Conservation (phyloP, 2,797 vertebrate genomes). For the Parauchenoglanis punctatus region DNA sequence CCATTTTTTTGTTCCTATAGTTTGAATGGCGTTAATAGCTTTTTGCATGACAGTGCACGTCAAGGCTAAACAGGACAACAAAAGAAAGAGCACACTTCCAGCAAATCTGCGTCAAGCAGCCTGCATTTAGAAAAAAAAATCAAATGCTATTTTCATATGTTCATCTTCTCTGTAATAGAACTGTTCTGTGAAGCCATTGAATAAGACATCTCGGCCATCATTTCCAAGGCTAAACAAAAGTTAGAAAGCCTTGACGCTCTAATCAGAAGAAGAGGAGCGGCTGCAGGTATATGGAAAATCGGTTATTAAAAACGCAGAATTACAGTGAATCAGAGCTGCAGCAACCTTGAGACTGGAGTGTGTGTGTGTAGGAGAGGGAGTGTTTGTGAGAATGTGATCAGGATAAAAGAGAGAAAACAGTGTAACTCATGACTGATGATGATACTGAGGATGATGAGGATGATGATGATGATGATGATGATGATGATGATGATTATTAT, state of each 20-base stretch:
- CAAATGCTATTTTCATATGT: neutral
- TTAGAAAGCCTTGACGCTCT: conserved; percentile 31
- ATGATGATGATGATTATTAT: neutral
- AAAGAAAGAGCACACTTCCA: conserved; percentile 20
- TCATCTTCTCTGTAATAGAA: conserved; percentile 4
- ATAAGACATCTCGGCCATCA: neutral
- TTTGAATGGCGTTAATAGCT: neutral
- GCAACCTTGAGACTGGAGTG: neutral
- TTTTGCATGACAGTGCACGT: conserved; percentile 1
- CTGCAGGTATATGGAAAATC: neutral
- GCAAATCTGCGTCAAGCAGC: neutral
- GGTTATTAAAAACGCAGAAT: neutral
- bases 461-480: neutral
- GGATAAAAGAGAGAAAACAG: neutral
- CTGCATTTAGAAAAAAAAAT: neutral
- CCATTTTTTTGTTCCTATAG: neutral
- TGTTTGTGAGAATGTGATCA: neutral
- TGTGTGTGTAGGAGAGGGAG: neutral
- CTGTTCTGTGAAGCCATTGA: neutral
- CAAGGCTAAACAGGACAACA: conserved; percentile 23
- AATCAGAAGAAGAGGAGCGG: conserved; percentile 13
- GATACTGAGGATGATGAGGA: neutral
- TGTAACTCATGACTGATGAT: neutral
- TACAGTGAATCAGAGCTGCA: conserved; percentile 15
- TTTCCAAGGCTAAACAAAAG: conserved; percentile 9